Evolutionary conservation across 2,113 vertebrate genomes (phyloP), one percentile per base, ranked within the genome.

Genomic region (Corythaeola cristata): DNA sequence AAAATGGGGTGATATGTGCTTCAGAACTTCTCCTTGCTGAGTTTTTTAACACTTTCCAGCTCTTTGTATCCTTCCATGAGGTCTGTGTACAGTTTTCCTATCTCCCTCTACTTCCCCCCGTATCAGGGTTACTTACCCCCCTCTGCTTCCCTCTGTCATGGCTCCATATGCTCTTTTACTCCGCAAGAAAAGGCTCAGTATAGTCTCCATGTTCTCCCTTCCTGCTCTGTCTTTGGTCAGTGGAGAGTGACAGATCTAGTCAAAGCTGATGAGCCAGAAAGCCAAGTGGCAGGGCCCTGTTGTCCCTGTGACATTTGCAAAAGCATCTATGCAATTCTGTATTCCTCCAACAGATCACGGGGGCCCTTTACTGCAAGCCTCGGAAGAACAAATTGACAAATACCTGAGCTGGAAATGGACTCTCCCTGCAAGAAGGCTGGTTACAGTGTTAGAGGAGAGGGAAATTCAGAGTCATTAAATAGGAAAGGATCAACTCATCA

Each of bases 391-490:
- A 85, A 96, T 2, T 81, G 73, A 89, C 33, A 56, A 74, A 80
- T 23, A 78, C 37, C 58, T 92, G 94, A 88, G 78, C 52, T 88
- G 80, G 82, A 95, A 88, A 74, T 12, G 30, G 66, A 78, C 30
- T 89, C 55, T 32, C 15, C 33, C 35, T 66, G 32, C 41, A 62
- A 95, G 22, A 30, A 35, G 27, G 8, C 75, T 50, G 32, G 67
- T 93, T 93, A 62, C 60, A n/a, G 41, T 44, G 68, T 90, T 64
- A 69, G 52, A 56, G 35, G 41, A 94, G 82, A 88, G 72, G 67
- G 62, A 78, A 95, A 96, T 94, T 96, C 62, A 41, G 73, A 82
- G 74, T 95, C 93, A 73, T 96, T 97, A 96, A 97, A 75, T 78
- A 86, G 68, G 68, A 89, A 52, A 79, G 58, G 66, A 85, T 80